phyloP scores from a whole-genome alignment of 1,140 invertebrate species.

The Stegodyphus mimosarum region DNA sequence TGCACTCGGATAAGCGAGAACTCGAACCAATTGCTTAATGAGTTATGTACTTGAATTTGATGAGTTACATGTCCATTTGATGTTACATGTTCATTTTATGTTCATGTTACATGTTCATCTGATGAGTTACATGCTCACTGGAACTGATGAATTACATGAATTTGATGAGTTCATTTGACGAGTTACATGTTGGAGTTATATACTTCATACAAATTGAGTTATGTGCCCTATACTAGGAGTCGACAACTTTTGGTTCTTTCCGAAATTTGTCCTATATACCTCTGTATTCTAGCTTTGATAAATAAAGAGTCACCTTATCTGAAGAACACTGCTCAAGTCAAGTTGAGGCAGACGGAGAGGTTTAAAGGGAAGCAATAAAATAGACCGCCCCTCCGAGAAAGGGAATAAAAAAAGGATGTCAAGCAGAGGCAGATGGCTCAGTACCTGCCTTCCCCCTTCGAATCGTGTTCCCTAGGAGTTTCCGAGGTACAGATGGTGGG shows the following conservation, averaged over 20 bases:
- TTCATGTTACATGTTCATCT: too few species aligned
- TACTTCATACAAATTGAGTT: background rate
- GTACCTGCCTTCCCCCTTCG: constrained; percentile 44
- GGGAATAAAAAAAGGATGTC: constrained; percentile 23
- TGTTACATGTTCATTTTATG: too few species aligned
- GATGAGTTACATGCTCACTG: background rate
- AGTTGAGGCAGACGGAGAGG: constrained; percentile 48
- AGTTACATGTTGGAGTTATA: background rate
- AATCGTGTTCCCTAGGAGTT: too few species aligned
- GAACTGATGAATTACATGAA: too few species aligned
- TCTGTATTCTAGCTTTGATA: constrained; percentile 9
- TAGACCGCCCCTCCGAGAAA: constrained; percentile 27
- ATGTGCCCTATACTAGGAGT: background rate
- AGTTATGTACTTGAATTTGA: too few species aligned
- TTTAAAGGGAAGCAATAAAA: constrained; percentile 54
- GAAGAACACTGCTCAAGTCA: constrained; percentile 56
- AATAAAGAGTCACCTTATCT: constrained; percentile 34
- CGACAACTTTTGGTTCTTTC: background rate
- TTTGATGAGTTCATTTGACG: background rate
- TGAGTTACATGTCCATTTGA: too few species aligned
- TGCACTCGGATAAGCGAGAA: too few species aligned
- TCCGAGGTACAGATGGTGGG: constrained; percentile 26
- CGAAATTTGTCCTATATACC: constrained; percentile 17
- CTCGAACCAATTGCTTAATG: too few species aligned
- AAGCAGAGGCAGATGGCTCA: constrained; percentile 40